Percentiles rank a stretch among this genome's conserved stretches.
phyloP scores from a whole-genome alignment of 2,797 vertebrate species.

The Coregonus sp. region DNA sequence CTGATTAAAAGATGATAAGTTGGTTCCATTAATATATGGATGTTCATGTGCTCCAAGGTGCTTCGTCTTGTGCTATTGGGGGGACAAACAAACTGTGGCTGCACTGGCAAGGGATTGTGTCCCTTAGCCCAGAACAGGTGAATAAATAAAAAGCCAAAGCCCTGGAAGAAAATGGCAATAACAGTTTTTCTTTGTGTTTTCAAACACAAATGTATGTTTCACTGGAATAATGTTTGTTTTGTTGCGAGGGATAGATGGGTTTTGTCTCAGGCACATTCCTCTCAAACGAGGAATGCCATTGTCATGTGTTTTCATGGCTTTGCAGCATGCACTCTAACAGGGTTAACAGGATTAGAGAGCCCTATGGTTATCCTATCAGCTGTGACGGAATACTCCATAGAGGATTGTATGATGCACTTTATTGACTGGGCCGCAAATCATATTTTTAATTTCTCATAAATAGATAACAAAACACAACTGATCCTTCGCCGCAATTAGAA shows the following conservation, averaged over 20 bases:
- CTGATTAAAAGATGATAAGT: background rate
- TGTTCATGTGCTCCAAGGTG: background rate
- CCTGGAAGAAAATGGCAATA: slow-evolving; percentile 7
- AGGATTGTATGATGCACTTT: slow-evolving; percentile 43
- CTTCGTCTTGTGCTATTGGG: background rate
- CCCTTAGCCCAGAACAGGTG: background rate
- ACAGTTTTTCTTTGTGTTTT: slow-evolving; percentile 41
- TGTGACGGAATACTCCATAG: slow-evolving; percentile 50
- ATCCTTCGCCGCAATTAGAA: background rate
- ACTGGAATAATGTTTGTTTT: slow-evolving; percentile 28
- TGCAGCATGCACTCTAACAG: slow-evolving; percentile 9
- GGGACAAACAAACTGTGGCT: background rate
- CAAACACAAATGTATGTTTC: slow-evolving; percentile 33
- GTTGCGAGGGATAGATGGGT: slow-evolving; percentile 9
- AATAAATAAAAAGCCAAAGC: background rate
- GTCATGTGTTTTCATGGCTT: no score
- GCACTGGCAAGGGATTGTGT: background rate
- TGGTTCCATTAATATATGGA: background rate
- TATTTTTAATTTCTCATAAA: slow-evolving; percentile 20
- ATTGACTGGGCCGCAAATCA: slow-evolving; percentile 32
- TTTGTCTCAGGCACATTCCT: background rate
- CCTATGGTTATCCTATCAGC: slow-evolving; percentile 60
- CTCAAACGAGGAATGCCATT: background rate
- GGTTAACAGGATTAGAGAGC: slow-evolving; percentile 64
- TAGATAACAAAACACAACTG: background rate